phyloP scores from a whole-genome alignment of 2,888 invertebrate genomes.

The Drosophila greeni region DNA sequence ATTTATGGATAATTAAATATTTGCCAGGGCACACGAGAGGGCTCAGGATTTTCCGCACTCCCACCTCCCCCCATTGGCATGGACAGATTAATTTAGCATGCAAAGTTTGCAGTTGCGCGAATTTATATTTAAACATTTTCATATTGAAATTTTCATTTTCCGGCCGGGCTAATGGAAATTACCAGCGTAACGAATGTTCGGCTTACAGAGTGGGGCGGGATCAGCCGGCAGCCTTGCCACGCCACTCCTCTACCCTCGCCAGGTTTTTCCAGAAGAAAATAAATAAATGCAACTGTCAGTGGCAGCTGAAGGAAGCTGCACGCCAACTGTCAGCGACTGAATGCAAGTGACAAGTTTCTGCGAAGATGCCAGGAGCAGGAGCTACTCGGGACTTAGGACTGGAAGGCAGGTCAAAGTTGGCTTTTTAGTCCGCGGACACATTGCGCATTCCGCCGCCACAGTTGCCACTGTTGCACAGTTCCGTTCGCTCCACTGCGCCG shows the following conservation, averaged over 20 bases:
- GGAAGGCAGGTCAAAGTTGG: slow-evolving; percentile 60
- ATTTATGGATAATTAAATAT: slow-evolving; percentile 64
- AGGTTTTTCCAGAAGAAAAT: slow-evolving; percentile 20
- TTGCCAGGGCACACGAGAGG: slow-evolving; percentile 22
- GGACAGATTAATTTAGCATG: slow-evolving; percentile 26
- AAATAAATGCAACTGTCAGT: slow-evolving; percentile 67
- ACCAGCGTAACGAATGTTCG: slow-evolving; percentile 9
- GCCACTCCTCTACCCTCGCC: slow-evolving; percentile 1
- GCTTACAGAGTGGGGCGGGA: slow-evolving; percentile 10
- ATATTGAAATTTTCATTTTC: slow-evolving; percentile 25
- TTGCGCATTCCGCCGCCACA: slow-evolving; percentile 65
- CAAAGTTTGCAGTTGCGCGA: slow-evolving; percentile 6
- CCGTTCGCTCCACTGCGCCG: slow-evolving; percentile 51
- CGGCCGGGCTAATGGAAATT: slow-evolving; percentile 33
- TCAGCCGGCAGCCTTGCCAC: slow-evolving; percentile 1
- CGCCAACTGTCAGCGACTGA: slow-evolving; percentile 64
- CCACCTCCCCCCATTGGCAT: not conserved
- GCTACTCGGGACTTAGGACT: slow-evolving; percentile 15
- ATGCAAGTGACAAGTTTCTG: slow-evolving; percentile 63
- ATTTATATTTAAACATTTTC: slow-evolving; percentile 16
- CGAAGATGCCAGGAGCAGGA: slow-evolving; percentile 35
- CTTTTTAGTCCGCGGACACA: slow-evolving; percentile 51
- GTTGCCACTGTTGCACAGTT: slow-evolving; percentile 70
- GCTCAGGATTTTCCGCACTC: not conserved
- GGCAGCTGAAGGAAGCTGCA: slow-evolving; percentile 54